phyloP scores from a whole-genome alignment of 2,113 vertebrate genomes.

The Aythya baeri region DNA sequence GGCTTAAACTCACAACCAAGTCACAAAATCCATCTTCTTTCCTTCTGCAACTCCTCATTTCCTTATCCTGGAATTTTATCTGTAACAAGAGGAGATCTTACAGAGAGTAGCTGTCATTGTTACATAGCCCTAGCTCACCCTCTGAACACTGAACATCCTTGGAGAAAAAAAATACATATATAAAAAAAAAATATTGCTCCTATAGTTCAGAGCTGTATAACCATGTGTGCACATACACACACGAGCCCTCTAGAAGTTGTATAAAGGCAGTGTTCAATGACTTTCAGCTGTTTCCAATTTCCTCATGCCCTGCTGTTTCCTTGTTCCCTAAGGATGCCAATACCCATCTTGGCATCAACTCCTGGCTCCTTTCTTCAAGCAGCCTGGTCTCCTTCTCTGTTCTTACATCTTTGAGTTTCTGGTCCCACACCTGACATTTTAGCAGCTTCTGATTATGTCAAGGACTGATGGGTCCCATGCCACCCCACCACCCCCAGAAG shows the following conservation, averaged over 20 bases:
- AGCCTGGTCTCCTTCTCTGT: too few species aligned
- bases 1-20: not conserved
- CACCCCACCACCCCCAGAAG: not conserved
- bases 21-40: not conserved
- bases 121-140: not conserved
- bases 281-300: not conserved
- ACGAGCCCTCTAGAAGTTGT: not conserved
- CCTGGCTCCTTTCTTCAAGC: fast-evolving
- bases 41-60: not conserved
- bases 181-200: not conserved
- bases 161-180: not conserved
- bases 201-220: not conserved
- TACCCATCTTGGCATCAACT: fast-evolving
- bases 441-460: fast-evolving
- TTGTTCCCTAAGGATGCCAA: fast-evolving
- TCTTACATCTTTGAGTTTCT: not conserved
- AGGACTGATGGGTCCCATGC: fast-evolving
- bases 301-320: not conserved
- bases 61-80: not conserved
- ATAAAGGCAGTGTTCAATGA: fast-evolving
- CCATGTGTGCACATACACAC: fast-evolving
- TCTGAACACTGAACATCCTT: not conserved
- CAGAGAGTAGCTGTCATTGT: not conserved
- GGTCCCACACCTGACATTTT: fast-evolving
- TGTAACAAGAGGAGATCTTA: not conserved